Percentiles rank a stretch among this genome's conserved stretches.
Conservation (phyloP, 2,113 vertebrate genomes). For the Urocolius indicus region DNA sequence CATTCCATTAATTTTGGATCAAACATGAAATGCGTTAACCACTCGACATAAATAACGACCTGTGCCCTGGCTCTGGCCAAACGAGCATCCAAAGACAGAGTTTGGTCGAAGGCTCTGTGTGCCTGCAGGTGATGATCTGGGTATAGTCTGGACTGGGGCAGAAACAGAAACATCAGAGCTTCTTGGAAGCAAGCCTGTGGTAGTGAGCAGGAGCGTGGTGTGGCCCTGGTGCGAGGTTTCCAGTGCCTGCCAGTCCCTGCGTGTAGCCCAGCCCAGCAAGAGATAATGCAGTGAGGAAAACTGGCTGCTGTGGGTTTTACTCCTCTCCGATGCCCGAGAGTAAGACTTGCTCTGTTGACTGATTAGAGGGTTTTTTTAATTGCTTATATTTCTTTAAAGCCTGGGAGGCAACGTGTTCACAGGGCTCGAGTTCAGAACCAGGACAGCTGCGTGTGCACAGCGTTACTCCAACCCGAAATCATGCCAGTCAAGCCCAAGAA, state of each 20-base stretch:
- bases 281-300: not conserved
- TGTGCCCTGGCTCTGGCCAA: not conserved
- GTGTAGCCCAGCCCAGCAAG: not conserved
- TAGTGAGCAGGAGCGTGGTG: not conserved
- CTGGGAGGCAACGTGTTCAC: not conserved
- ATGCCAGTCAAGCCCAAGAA: rapidly evolving
- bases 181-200: not conserved
- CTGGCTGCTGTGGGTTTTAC: not conserved
- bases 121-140: not conserved
- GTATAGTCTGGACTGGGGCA: not conserved
- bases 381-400: not conserved
- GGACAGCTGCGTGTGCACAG: not conserved
- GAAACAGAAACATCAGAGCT: not conserved
- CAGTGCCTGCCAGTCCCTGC: not conserved
- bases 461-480: not conserved
- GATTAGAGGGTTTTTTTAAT: not conserved
- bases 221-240: not conserved
- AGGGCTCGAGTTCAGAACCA: not conserved
- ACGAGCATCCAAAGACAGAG: not conserved
- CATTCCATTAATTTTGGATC: not conserved
- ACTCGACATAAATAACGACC: not conserved
- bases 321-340: not conserved
- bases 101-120: not conserved
- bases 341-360: not conserved
- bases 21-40: not conserved